Evolutionary conservation across 2,797 vertebrate genomes (phyloP).

Genomic region (Sebastes trivittatus): DNA sequence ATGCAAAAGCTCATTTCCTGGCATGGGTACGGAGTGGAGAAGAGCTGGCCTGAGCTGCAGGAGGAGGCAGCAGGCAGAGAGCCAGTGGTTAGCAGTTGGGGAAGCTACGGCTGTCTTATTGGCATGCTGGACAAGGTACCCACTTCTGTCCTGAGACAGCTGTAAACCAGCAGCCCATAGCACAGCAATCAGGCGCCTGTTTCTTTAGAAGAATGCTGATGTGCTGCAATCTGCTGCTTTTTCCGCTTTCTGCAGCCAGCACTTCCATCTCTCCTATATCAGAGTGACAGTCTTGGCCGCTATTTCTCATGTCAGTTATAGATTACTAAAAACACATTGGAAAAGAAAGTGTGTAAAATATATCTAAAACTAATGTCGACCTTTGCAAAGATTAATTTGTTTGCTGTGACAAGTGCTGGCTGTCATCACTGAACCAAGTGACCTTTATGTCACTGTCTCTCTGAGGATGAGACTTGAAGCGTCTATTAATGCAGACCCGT

Average conservation of each 20-base stretch:
- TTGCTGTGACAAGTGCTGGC: conserved; percentile 88
- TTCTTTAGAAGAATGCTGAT: conserved; percentile 93
- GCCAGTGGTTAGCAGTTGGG: conserved; percentile 90
- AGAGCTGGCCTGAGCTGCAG: conserved; percentile 85
- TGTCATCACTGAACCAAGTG: conserved; percentile 89
- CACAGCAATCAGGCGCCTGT: conserved; percentile 92
- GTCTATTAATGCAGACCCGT: conserved; percentile 85
- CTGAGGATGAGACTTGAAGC: conserved; percentile 86
- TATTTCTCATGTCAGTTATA: conserved; percentile 89
- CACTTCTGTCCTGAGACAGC: conserved; percentile 93
- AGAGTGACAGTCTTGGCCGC: conserved; percentile 88
- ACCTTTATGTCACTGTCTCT: conserved; percentile 89
- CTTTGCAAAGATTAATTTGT: conserved; percentile 98
- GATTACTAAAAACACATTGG: conserved; percentile 59
- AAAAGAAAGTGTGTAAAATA: conserved; percentile 75
- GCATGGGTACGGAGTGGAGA: conserved; percentile 76
- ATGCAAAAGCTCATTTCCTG: conserved; percentile 77
- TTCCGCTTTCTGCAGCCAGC: conserved; percentile 83
- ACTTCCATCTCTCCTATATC: conserved; percentile 83
- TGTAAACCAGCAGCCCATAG: conserved; percentile 98
- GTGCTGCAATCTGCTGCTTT: conserved; percentile 87
- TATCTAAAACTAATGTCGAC: conserved; percentile 94
- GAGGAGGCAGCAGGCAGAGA: conserved; percentile 87
- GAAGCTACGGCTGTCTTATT: conserved; percentile 90
- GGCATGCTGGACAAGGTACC: conserved; percentile 94